Percentiles rank a stretch among this genome's conserved stretches.
Conservation (phyloP, 2,797 vertebrate genomes). For the Enteromius fasciolatus region DNA sequence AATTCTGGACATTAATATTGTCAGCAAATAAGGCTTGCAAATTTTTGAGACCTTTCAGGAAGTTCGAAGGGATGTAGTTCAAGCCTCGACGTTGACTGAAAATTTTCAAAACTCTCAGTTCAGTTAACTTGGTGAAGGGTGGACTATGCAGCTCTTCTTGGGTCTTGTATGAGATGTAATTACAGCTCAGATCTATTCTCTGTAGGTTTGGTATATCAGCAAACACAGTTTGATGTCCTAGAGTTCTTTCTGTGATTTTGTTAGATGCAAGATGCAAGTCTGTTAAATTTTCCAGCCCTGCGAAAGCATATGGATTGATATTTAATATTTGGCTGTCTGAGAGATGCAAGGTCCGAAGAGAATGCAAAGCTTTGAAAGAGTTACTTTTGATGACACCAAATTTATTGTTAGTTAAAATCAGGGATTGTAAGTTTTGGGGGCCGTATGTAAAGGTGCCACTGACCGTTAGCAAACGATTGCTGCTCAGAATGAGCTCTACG, state of each 20-base stretch:
- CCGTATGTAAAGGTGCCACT: conserved; percentile 18
- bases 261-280: conserved; percentile 45
- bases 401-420: conserved; percentile 54
- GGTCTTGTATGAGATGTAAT: conserved; percentile 43
- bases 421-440: conserved; percentile 23
- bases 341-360: conserved; percentile 41
- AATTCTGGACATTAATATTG: conserved; percentile 40
- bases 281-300: conserved; percentile 36
- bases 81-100: conserved; percentile 55
- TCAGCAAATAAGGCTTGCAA: conserved; percentile 37
- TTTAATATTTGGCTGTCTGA: conserved; percentile 55
- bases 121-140: conserved; percentile 44
- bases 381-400: conserved; percentile 38
- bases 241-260: conserved; percentile 44
- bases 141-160: conserved; percentile 14
- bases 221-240: conserved; percentile 9
- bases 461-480: conserved; percentile 45
- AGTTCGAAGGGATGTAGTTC: conserved; percentile 45
- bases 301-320: conserved; percentile 46
- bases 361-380: conserved; percentile 48
- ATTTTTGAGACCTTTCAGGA: conserved; percentile 31
- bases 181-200: conserved; percentile 48
- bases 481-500: conserved; percentile 15
- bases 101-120: conserved; percentile 31
- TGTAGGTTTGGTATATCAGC: conserved; percentile 17